Evolutionary conservation across 2,888 invertebrate species (phyloP).

Genomic region (Phorcus lineatus): DNA sequence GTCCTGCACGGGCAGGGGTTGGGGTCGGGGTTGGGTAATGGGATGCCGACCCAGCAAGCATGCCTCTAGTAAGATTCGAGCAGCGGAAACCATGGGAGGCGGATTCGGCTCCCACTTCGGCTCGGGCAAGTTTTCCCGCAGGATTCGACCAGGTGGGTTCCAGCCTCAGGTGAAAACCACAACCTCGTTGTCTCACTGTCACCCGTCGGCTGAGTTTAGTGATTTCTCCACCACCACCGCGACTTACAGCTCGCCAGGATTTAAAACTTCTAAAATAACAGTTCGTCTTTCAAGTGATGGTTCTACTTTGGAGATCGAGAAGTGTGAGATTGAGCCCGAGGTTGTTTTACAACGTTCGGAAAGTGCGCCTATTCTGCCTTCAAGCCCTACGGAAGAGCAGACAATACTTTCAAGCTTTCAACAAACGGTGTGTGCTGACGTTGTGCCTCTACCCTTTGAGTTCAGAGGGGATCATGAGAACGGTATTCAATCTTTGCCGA

Average conservation of each 20-base stretch:
- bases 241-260: constrained; percentile 43
- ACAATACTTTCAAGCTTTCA: not conserved
- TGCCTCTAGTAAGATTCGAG: constrained; percentile 40
- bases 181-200: constrained; percentile 9
- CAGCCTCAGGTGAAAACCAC: constrained; percentile 6
- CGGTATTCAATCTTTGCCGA: not conserved
- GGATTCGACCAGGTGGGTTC: not conserved
- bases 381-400: not conserved
- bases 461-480: not conserved
- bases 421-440: not conserved
- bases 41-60: constrained; percentile 45
- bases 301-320: constrained; percentile 57
- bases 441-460: not conserved
- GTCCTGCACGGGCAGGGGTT: not conserved
- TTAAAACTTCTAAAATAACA: constrained; percentile 53
- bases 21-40: constrained; percentile 28
- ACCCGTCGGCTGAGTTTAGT: constrained; percentile 27
- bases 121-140: not conserved
- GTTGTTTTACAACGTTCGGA: not conserved
- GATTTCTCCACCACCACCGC: constrained; percentile 49
- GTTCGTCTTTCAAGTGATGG: constrained; percentile 58
- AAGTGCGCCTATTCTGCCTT: not conserved
- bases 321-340: constrained; percentile 45
- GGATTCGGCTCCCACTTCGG: constrained; percentile 6
- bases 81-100: constrained; percentile 26